Base-by-base conservation (phyloP, 2,797 vertebrate genomes). In the Aulostomus chinensis region DNA sequence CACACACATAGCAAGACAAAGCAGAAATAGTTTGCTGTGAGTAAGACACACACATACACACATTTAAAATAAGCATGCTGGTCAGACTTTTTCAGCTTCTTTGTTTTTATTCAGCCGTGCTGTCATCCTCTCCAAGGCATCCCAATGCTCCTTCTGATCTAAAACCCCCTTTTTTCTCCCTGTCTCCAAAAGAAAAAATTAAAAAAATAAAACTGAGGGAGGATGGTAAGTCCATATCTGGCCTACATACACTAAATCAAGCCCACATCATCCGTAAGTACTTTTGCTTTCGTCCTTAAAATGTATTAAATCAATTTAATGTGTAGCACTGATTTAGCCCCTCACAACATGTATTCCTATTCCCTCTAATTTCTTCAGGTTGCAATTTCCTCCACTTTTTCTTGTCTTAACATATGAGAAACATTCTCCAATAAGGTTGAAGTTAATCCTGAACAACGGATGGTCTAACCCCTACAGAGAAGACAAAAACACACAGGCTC, bases 361-460 rank as follows among this genome's bases (percentile, higher is more conserved):
- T 39, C 35, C 30, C 7, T 26, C n/a, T 18, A 9, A 34, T 52
- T 66, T 37, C 4, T 18, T 28, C 9, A 29, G 7, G 4, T 43
- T 50, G 9, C 35, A 1, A 43, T 32, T 37, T 8, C 9, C n/a
- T n/a, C n/a, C n/a, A n/a, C n/a, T n/a, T n/a, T n/a, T n/a, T 62
- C 15, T 42, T 4, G 13, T 32, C 22, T 20, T 26, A 65, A 72
- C 57, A 59, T 77, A 46, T 64, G 38, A 70, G 39, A 33, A 7
- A 2, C 5, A 55, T 30, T 58, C 32, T 63, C 16, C 13, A 49
- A 25, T 54, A 71, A 65, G n/a, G 49, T 71, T 59, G 46, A 56
- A 60, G 36, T 14, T 78, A 80, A 85, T 75, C 77, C 67, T 65
- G 48, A 33, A 50, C 61, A 74, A 69, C 22, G 4, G 37, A 50